phyloP scores from a whole-genome alignment of 53 echinoderm and acorn worm genomes.

The Paracentrotus lividus region DNA sequence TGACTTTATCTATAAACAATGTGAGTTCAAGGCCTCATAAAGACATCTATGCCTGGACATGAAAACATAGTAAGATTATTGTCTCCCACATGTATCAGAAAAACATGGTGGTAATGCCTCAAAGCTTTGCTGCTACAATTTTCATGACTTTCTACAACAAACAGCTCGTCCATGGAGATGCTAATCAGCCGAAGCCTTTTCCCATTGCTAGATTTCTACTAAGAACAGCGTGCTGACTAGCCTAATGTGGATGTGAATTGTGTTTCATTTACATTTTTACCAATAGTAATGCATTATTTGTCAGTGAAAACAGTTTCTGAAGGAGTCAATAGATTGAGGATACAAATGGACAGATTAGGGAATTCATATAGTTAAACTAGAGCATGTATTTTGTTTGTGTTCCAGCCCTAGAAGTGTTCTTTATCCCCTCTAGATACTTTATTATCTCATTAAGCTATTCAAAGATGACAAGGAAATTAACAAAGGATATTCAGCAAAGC shows the following conservation, averaged over 20 bases:
- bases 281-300: neutral
- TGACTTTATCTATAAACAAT: neutral
- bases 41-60: neutral
- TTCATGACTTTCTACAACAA: constrained; percentile 34
- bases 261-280: neutral
- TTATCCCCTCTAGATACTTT: constrained; percentile 15
- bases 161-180: neutral
- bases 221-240: neutral
- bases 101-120: neutral
- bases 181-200: neutral
- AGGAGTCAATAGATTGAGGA: constrained; percentile 23
- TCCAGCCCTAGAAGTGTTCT: constrained; percentile 9
- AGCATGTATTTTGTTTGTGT: constrained; percentile 35
- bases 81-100: neutral
- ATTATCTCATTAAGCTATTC: constrained; percentile 35
- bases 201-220: neutral
- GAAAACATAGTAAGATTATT: constrained; percentile 10
- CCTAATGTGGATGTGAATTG: neutral
- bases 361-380: neutral
- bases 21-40: constrained; percentile 9
- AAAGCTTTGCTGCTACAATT: neutral
- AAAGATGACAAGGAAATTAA: constrained; percentile 39
- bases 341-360: constrained; percentile 2
- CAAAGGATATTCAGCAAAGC: constrained; percentile 11
- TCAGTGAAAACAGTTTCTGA: neutral